A percentile compares a stretch with the other conserved stretches of the same genome.
Conservation (phyloP, 2,888 invertebrate genomes). For the Cheilosia scutellata region DNA sequence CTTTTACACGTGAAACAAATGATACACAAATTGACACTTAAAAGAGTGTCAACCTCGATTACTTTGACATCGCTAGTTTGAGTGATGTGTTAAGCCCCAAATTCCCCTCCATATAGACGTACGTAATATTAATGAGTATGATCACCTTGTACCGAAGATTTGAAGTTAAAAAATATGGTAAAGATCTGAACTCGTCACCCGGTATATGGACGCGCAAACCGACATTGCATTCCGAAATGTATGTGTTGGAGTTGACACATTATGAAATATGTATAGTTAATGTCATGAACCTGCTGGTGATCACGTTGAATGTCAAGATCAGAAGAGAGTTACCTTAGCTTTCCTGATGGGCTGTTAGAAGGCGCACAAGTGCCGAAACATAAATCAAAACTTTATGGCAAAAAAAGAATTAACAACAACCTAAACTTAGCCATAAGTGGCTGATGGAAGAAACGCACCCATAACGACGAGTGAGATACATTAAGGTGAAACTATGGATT, state of each 20-base stretch:
- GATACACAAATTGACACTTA: conserved; percentile 42
- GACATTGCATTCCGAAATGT: conserved; percentile 55
- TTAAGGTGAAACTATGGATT: conserved; percentile 61
- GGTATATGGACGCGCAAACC: neutral
- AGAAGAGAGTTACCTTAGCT: neutral
- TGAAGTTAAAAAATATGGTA: conserved; percentile 4
- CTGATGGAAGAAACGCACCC: conserved; percentile 37
- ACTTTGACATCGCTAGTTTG: conserved; percentile 4
- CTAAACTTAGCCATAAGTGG: neutral
- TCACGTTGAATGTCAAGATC: conserved; percentile 71
- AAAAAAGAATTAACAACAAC: neutral
- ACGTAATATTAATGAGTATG: conserved; percentile 40
- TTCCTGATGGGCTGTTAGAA: neutral
- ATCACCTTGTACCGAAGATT: conserved; percentile 52
- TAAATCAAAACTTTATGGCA: conserved; percentile 44
- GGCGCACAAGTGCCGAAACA: conserved; percentile 15
- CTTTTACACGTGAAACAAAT: conserved; percentile 19
- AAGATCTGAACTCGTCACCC: conserved; percentile 44
- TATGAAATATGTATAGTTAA: conserved; percentile 32
- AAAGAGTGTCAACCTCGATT: conserved; percentile 44
- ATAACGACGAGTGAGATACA: conserved; percentile 25
- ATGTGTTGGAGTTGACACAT: neutral
- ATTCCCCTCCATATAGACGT: conserved; percentile 10
- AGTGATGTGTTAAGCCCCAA: conserved; percentile 39
- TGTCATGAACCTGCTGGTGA: conserved; percentile 48